A percentile compares a stretch with the other conserved stretches of the same genome.
These are phyloP conservation scores for Norana najaformis DNA, from an alignment of 2,888 invertebrate genomes.

Conservation along the genomic window DNA sequence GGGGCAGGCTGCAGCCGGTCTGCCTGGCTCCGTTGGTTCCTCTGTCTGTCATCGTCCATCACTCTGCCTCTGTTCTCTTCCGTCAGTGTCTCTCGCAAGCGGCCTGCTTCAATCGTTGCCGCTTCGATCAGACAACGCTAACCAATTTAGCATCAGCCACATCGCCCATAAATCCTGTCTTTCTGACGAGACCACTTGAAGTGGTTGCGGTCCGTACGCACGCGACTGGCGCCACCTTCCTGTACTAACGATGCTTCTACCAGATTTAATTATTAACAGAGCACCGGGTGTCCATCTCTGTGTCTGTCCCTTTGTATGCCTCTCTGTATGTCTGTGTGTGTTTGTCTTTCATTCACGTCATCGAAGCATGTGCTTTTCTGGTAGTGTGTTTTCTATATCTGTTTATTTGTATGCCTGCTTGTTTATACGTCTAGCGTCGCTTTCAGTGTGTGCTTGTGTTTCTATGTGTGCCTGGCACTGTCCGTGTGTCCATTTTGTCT, in stretches of 20 bases:
- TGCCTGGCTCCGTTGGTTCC: neutral
- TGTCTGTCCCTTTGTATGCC: neutral
- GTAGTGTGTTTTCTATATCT: neutral
- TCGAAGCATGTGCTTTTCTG: too few species aligned
- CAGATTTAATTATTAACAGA: conserved; percentile 5
- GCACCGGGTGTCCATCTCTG: neutral
- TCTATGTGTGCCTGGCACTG: too few species aligned
- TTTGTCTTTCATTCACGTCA: neutral
- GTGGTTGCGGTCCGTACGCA: neutral
- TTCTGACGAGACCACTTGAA: conserved; percentile 6
- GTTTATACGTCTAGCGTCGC: too few species aligned
- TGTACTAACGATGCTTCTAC: neutral
- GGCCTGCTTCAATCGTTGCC: neutral
- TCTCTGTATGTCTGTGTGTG: neutral
- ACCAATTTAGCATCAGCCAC: neutral
- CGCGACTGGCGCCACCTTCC: neutral
- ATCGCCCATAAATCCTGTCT: neutral
- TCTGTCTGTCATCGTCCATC: neutral
- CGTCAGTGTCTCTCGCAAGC: neutral
- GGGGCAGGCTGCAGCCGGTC: neutral
- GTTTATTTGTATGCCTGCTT: neutral
- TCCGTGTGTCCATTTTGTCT: too few species aligned
- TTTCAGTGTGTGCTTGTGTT: too few species aligned
- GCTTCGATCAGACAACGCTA: neutral
- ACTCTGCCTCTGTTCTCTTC: neutral